Percentiles rank a stretch among this genome's conserved stretches.
phyloP scores from a whole-genome alignment of 53 echinoderm and acorn worm genomes.

The Echinarachnius parma region DNA sequence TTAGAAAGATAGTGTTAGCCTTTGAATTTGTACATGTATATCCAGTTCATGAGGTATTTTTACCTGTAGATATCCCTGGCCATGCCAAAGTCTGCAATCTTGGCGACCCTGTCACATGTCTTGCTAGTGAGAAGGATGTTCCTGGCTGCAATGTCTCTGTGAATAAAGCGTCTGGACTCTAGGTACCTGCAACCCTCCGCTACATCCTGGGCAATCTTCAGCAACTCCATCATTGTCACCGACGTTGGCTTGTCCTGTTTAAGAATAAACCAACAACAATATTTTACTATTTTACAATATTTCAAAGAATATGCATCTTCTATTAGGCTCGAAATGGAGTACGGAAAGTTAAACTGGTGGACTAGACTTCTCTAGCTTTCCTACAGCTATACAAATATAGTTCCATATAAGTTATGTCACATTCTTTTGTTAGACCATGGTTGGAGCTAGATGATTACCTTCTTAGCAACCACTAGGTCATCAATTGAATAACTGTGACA shows the following conservation, averaged over 20 bases:
- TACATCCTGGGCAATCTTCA: conserved; percentile 71
- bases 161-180: conserved; percentile 76
- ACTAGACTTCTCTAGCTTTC: too few relatives aligned
- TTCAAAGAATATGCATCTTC: background rate
- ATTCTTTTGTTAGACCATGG: too few relatives aligned
- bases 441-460: too few relatives aligned
- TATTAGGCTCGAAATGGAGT: background rate
- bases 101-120: conserved; percentile 56
- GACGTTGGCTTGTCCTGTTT: conserved; percentile 50
- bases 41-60: too few relatives aligned
- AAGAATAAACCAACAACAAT: background rate
- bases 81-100: conserved; percentile 99
- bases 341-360: too few relatives aligned
- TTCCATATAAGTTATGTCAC: too few relatives aligned
- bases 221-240: conserved; percentile 69
- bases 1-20: too few relatives aligned
- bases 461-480: too few relatives aligned
- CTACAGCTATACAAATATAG: too few relatives aligned
- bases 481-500: too few relatives aligned
- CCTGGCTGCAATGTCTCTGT: conserved; percentile 90
- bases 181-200: conserved; percentile 76
- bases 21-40: too few relatives aligned
- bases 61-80: conserved; percentile 95
- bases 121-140: conserved; percentile 70
- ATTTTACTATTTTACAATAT: too few relatives aligned